These are phyloP conservation scores for Frieseomelitta varia DNA, from an alignment of 1,140 invertebrate species.

Conservation along the genomic window DNA sequence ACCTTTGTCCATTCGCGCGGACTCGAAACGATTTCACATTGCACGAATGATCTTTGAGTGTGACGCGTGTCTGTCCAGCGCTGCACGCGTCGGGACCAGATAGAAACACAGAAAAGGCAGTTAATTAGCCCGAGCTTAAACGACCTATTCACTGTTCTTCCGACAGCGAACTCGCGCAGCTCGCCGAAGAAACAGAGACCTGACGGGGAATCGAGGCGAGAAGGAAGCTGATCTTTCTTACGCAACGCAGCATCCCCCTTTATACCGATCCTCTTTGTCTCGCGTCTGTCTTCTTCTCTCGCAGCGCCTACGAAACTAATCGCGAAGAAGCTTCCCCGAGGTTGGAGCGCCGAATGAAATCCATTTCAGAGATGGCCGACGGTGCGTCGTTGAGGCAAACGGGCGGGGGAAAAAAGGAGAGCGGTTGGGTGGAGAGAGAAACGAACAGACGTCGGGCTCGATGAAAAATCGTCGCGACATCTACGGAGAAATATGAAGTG, in stretches of 20 bases:
- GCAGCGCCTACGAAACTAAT: background rate
- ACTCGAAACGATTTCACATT: background rate
- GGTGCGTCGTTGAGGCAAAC: background rate
- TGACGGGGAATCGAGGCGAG: background rate
- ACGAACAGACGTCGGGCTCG: background rate
- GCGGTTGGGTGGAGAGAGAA: background rate
- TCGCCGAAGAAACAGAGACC: conserved; percentile 18
- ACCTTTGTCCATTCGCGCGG: too few species aligned
- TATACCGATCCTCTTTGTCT: background rate
- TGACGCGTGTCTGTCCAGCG: too few species aligned
- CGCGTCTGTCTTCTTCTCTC: background rate
- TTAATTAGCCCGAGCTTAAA: conserved; percentile 71
- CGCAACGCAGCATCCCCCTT: background rate
- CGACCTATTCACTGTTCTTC: conserved; percentile 68
- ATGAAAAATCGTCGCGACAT: conserved; percentile 61
- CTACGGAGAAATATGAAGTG: background rate
- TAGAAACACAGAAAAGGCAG: conserved; percentile 44
- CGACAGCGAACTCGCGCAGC: too few species aligned
- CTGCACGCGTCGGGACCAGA: background rate
- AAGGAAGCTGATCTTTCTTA: conserved; percentile 8
- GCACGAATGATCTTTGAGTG: too few species aligned
- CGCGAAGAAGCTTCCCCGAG: background rate
- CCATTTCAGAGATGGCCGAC: conserved; percentile 54
- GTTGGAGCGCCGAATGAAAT: conserved; percentile 58
- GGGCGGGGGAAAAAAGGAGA: background rate